A percentile compares a stretch with the other conserved stretches of the same genome.
Conservation (phyloP, 2,797 vertebrate genomes). For the Anas bernieri region DNA sequence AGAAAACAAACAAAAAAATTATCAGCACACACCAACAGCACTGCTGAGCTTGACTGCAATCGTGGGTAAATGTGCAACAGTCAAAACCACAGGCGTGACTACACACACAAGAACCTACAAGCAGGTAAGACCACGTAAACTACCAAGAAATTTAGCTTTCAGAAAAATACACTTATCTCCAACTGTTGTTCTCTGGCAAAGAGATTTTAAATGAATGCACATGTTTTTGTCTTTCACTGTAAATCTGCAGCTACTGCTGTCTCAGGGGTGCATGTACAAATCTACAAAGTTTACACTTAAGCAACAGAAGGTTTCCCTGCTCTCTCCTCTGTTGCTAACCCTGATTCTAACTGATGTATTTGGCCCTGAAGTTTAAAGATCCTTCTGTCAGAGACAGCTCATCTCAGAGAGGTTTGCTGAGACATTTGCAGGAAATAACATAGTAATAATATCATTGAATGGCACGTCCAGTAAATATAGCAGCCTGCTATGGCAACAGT, state of each 20-base stretch:
- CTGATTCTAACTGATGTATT: background rate
- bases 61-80: background rate
- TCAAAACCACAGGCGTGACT: background rate
- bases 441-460: rapidly evolving
- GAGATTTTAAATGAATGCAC: background rate
- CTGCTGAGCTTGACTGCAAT: background rate
- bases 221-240: background rate
- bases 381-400: background rate
- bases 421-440: background rate
- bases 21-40: background rate
- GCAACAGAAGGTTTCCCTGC: background rate
- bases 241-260: background rate
- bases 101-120: background rate
- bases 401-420: background rate
- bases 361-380: background rate
- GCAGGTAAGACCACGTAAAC: background rate
- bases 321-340: background rate
- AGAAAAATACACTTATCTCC: background rate
- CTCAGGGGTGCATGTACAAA: background rate
- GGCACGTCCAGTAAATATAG: background rate
- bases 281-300: background rate
- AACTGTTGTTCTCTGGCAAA: background rate
- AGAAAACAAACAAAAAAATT: background rate
- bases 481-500: background rate
- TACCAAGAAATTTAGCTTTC: background rate